Conservation (phyloP, 2,888 invertebrate genomes). For the Ophion ventricosus region DNA sequence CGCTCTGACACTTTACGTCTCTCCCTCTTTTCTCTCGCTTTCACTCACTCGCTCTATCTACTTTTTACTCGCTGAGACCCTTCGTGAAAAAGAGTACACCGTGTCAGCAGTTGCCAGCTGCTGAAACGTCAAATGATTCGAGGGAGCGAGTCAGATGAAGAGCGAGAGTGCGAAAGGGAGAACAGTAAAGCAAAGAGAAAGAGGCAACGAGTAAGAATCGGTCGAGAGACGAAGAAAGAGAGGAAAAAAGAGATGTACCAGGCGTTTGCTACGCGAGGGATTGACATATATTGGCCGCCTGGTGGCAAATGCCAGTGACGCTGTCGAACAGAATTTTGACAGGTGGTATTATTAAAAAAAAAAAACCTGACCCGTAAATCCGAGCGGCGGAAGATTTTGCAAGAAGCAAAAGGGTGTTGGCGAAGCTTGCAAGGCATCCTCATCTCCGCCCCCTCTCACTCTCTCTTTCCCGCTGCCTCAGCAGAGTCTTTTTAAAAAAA, state of each 20-base stretch:
- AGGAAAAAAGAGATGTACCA: constrained; percentile 49
- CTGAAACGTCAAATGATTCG: constrained; percentile 75
- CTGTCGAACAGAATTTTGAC: constrained; percentile 80
- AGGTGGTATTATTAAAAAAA: constrained; percentile 79
- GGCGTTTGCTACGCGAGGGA: constrained; percentile 59
- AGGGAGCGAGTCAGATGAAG: background rate
- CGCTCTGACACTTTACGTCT: constrained; percentile 47
- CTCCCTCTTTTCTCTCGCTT: constrained; percentile 31
- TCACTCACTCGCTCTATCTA: constrained; percentile 44
- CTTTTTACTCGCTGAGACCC: constrained; percentile 42
- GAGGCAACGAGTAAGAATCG: constrained; percentile 43
- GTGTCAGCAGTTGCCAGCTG: constrained; percentile 81
- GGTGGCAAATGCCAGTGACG: constrained; percentile 82
- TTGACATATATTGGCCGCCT: constrained; percentile 77
- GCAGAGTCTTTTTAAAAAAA: background rate
- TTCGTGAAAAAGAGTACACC: constrained; percentile 76
- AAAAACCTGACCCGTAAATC: constrained; percentile 50
- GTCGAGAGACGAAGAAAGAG: constrained; percentile 26
- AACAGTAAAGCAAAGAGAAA: constrained; percentile 8
- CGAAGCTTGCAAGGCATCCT: background rate
- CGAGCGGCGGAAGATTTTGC: constrained; percentile 29
- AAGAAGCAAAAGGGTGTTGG: background rate
- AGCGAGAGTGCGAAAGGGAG: constrained; percentile 33
- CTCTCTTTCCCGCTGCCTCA: background rate
- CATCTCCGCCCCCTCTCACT: background rate